Conservation (phyloP, 92 coral and sea anemone species). For the Blastomussa wellsi region DNA sequence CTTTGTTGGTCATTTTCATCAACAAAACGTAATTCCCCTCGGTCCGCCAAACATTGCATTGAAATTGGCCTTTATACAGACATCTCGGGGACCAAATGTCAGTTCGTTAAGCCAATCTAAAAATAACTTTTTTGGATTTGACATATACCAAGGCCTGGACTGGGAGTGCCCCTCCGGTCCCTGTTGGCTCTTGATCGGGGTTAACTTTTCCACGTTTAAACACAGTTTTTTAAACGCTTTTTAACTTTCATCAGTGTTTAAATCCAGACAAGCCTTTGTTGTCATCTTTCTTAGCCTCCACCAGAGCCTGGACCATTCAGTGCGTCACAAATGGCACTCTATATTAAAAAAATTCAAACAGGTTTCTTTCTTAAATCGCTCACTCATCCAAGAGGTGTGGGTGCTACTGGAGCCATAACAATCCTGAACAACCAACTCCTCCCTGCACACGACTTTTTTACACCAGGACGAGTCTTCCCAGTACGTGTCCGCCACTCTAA, state of each 20-base stretch:
- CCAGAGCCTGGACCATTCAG: slow-evolving; percentile 74
- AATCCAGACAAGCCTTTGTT: neutral
- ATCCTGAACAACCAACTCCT: slow-evolving; percentile 74
- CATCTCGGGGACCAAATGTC: too few species aligned
- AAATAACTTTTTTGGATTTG: too few species aligned
- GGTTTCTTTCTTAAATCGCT: slow-evolving; percentile 57
- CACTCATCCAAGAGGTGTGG: slow-evolving; percentile 64
- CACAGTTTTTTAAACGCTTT: neutral
- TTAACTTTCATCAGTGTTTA: neutral
- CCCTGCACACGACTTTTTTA: slow-evolving; percentile 79
- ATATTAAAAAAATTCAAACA: slow-evolving; percentile 53
- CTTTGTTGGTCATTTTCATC: too few species aligned
- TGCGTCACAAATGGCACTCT: slow-evolving; percentile 48
- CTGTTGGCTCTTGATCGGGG: too few species aligned
- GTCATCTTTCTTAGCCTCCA: slow-evolving; percentile 58
- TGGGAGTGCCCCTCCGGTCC: too few species aligned
- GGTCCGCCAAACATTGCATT: too few species aligned
- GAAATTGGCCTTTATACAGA: too few species aligned
- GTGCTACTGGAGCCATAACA: slow-evolving; percentile 62
- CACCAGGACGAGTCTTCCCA: slow-evolving; percentile 64
- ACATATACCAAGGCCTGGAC: too few species aligned
- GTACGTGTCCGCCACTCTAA: slow-evolving; percentile 77
- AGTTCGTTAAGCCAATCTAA: too few species aligned
- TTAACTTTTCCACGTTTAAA: too few species aligned
- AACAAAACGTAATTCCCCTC: too few species aligned